Conservation (phyloP, 2,113 vertebrate genomes). For the Larimichthys crocea region DNA sequence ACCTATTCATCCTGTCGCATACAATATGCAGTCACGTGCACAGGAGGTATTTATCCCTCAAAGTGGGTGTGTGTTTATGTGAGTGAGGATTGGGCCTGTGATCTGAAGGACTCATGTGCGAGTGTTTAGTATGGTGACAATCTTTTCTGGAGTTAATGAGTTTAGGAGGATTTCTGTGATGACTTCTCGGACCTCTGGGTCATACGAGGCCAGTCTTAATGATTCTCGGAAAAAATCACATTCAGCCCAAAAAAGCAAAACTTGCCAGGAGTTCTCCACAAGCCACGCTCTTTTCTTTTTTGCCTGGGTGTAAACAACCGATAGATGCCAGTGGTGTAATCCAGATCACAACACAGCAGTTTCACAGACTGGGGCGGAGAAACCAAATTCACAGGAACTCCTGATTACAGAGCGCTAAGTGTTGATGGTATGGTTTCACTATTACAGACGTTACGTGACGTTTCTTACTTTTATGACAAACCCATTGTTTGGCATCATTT, state of each 20-base stretch:
- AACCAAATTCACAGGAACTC: conserved; percentile 35
- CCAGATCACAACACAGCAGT: conserved; percentile 55
- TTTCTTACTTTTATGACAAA: conserved; percentile 11
- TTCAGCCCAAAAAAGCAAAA: conserved; percentile 24
- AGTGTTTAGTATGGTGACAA: conserved; percentile 20
- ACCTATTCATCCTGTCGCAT: conserved; percentile 14
- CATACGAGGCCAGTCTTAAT: conserved; percentile 41
- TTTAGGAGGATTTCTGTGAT: conserved; percentile 42
- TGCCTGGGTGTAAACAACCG: conserved; percentile 53
- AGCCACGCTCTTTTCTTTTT: conserved; percentile 32
- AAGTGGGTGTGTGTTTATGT: neutral
- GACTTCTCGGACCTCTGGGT: conserved; percentile 24
- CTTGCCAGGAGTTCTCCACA: neutral
- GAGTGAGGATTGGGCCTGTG: neutral
- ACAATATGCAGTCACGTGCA: conserved; percentile 24
- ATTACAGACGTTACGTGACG: neutral
- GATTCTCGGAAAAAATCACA: conserved; percentile 63
- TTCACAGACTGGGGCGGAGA: conserved; percentile 10
- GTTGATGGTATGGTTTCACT: conserved; percentile 20
- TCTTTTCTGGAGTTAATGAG: conserved; percentile 58
- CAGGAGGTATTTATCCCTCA: neutral
- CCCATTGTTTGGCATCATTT: conserved; percentile 9
- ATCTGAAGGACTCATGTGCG: conserved; percentile 1
- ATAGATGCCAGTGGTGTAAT: conserved; percentile 53
- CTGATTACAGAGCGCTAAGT: conserved; percentile 12